Conservation (phyloP, 2,797 vertebrate species). For the Pipistrellus pygmaeus region DNA sequence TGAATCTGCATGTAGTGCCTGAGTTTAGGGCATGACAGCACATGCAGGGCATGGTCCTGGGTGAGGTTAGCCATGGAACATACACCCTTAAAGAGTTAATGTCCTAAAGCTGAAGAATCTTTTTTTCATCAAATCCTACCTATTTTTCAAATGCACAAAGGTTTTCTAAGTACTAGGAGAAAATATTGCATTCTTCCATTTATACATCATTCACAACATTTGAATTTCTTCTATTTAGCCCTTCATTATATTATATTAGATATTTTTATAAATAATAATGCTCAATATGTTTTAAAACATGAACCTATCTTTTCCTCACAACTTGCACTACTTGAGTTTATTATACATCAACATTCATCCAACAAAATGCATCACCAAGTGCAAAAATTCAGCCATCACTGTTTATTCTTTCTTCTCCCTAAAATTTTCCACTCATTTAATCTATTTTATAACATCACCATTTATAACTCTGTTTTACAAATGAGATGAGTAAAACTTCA, state of each 20-base stretch:
- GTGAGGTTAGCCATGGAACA: neutral
- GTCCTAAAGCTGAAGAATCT: neutral
- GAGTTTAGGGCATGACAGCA: neutral
- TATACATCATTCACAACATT: neutral
- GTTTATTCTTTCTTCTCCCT: neutral
- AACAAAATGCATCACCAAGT: neutral
- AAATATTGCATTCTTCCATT: neutral
- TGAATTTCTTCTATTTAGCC: neutral
- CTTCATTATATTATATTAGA: neutral
- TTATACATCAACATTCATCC: neutral
- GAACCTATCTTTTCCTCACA: neutral
- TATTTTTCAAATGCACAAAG: neutral
- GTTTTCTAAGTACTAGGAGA: neutral
- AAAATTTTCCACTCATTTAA: neutral
- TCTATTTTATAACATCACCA: neutral
- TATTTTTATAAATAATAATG: neutral
- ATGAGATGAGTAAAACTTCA: neutral
- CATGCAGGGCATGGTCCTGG: neutral
- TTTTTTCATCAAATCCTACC: neutral
- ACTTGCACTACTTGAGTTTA: neutral
- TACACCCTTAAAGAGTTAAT: neutral
- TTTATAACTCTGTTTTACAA: neutral
- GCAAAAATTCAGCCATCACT: neutral
- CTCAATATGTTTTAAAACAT: neutral
- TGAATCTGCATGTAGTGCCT: neutral